A percentile compares a stretch with the other conserved stretches of the same genome.
Conservation (phyloP, 2,888 invertebrate species). For the Molorchus minor region DNA sequence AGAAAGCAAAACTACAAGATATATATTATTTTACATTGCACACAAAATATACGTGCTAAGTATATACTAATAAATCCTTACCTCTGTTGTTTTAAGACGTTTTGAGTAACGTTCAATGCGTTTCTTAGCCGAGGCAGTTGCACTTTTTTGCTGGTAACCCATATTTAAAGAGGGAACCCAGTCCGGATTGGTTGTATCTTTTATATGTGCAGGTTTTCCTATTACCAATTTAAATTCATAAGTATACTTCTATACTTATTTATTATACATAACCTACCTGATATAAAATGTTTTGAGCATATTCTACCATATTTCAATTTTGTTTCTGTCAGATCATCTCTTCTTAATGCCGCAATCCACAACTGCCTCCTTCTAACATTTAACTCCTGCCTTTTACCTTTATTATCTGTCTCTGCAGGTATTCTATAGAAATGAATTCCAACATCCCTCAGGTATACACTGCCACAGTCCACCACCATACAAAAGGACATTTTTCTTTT, state of each 20-base stretch:
- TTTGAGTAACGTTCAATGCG: no score
- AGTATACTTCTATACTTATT: background rate
- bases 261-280: background rate
- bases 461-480: background rate
- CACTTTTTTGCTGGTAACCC: no score
- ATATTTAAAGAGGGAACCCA: background rate
- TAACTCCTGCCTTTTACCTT: background rate
- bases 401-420: background rate
- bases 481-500: conserved; percentile 1
- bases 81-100: no score
- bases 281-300: conserved; percentile 18
- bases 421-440: background rate
- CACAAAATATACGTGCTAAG: no score
- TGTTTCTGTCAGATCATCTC: conserved; percentile 16
- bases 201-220: background rate
- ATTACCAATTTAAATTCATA: background rate
- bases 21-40: no score
- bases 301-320: conserved; percentile 20
- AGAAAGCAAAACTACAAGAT: no score
- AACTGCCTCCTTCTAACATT: background rate
- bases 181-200: background rate
- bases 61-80: no score
- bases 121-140: no score
- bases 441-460: background rate
- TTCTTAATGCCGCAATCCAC: conserved; percentile 16